A percentile compares a stretch with the other conserved stretches of the same genome.
phyloP scores from a whole-genome alignment of 2,888 invertebrate genomes.

The Octonoba sinensis region DNA sequence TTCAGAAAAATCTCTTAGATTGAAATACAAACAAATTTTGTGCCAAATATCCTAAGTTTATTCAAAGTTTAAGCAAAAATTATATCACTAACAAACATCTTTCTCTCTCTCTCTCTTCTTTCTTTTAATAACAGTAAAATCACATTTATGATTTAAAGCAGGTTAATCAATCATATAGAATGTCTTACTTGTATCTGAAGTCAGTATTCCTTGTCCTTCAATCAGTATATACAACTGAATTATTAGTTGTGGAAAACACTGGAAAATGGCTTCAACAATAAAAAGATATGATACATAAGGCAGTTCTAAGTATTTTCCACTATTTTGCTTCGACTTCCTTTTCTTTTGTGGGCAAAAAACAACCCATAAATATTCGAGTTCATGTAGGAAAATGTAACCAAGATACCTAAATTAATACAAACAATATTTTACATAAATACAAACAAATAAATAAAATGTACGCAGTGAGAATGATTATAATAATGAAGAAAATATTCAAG shows the following conservation, averaged over 20 bases:
- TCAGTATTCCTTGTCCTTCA: constrained; percentile 21
- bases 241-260: constrained; percentile 54
- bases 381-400: constrained; percentile 45
- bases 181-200: constrained; percentile 39
- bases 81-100: no score
- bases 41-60: no score
- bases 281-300: constrained; percentile 56
- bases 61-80: no score
- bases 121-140: no score
- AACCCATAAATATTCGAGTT: constrained; percentile 53
- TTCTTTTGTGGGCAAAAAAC: constrained; percentile 52
- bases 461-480: background rate
- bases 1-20: no score
- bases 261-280: constrained; percentile 56
- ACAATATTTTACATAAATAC: background rate
- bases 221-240: constrained; percentile 50
- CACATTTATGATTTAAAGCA: no score
- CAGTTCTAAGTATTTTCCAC: constrained; percentile 50
- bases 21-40: no score
- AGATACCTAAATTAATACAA: constrained; percentile 33
- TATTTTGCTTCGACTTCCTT: constrained; percentile 37
- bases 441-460: background rate
- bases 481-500: background rate
- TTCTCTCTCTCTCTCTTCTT: no score
- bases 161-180: no score